Percentiles rank a stretch among this genome's conserved stretches.
phyloP scores from a whole-genome alignment of 2,113 vertebrate species.

The Lamprotornis superbus region DNA sequence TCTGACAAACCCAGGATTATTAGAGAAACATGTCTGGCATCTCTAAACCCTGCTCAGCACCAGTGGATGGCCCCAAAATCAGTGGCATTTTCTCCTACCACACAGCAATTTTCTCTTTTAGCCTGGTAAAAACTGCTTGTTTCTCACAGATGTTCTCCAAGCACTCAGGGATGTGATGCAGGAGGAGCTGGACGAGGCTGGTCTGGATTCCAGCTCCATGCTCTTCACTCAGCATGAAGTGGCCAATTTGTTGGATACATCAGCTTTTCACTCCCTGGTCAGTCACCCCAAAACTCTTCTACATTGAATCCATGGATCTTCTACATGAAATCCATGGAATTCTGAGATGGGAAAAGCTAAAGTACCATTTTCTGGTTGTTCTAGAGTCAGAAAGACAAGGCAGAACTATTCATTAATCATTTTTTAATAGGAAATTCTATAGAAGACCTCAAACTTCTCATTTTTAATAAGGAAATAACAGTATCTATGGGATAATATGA shows the following conservation, averaged over 20 bases:
- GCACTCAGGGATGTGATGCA: constrained; percentile 77
- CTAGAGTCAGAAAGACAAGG: neutral
- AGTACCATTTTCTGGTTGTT: neutral
- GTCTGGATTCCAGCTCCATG: constrained; percentile 74
- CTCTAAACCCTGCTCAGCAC: neutral
- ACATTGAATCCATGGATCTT: neutral
- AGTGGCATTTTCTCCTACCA: neutral
- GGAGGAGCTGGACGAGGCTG: constrained; percentile 79
- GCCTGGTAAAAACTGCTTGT: neutral
- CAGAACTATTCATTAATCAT: neutral
- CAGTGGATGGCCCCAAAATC: neutral
- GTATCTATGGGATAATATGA: neutral
- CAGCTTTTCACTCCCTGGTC: constrained; percentile 86
- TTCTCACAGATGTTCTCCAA: constrained; percentile 81
- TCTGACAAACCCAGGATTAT: neutral
- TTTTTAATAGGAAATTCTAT: neutral
- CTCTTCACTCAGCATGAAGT: constrained; percentile 87
- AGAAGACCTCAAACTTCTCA: neutral
- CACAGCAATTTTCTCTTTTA: neutral
- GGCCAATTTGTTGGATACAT: constrained; percentile 86
- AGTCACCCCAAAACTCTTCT: constrained; percentile 5
- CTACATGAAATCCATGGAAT: neutral
- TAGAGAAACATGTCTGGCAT: neutral
- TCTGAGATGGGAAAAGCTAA: neutral
- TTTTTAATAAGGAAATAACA: neutral